Conservation (phyloP, 2,797 vertebrate species). For the Tadarida brasiliensis region DNA sequence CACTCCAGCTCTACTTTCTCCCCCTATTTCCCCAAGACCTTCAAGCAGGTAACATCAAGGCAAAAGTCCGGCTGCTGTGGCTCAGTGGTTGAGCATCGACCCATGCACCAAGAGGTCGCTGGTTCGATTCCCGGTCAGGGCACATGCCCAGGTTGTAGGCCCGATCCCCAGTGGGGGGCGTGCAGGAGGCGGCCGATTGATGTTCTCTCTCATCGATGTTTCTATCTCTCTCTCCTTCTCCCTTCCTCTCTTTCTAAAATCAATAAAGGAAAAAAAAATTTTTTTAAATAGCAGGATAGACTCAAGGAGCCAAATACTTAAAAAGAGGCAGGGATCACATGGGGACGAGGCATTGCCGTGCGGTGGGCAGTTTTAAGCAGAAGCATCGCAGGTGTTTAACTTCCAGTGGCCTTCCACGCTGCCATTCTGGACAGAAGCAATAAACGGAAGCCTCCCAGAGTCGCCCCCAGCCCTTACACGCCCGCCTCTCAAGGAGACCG, state of each 20-base stretch:
- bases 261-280: too few species aligned
- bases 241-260: too few species aligned
- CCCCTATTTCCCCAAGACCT: neutral
- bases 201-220: too few species aligned
- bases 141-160: too few species aligned
- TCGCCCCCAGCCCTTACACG: neutral
- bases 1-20: neutral
- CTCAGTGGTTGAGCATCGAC: too few species aligned
- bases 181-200: too few species aligned
- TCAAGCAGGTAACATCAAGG: neutral
- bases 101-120: too few species aligned
- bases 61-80: too few species aligned
- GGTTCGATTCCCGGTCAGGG: too few species aligned
- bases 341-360: fast-evolving
- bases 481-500: neutral
- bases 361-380: neutral
- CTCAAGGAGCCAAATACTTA: neutral
- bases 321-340: neutral
- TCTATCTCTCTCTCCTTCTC: too few species aligned
- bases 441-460: neutral
- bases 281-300: neutral
- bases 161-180: too few species aligned
- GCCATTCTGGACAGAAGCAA: neutral
- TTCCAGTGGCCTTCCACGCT: neutral
- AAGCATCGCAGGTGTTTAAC: neutral